Conservation (phyloP, 2,888 invertebrate species). For the Drosophila subsilvestris region DNA sequence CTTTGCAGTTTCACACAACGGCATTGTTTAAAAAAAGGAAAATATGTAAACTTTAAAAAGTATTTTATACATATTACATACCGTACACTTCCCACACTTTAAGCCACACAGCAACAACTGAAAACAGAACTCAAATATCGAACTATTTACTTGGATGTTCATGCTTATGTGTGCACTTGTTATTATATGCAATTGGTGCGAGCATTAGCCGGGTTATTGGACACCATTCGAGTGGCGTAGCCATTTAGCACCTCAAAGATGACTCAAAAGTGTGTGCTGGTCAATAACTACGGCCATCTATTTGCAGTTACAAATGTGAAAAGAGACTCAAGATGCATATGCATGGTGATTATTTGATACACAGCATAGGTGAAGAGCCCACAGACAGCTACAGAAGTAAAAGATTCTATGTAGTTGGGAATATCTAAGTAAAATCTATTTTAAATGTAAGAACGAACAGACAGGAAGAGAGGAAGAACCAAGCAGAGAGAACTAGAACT, state of each 20-base stretch:
- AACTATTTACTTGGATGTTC: conserved; percentile 24
- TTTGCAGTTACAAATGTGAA: too few relatives aligned
- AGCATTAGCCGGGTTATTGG: conserved; percentile 31
- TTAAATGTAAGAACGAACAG: neutral
- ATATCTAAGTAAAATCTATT: neutral
- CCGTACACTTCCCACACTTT: conserved; percentile 11
- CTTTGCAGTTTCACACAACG: neutral
- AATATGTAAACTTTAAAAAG: too few relatives aligned
- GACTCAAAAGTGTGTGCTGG: conserved; percentile 3
- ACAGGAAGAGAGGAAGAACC: neutral
- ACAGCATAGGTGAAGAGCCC: too few relatives aligned
- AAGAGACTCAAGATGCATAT: too few relatives aligned
- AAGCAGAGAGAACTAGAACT: neutral
- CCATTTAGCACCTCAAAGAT: conserved; percentile 42
- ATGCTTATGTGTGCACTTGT: conserved; percentile 37
- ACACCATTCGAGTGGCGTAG: neutral
- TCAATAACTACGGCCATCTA: too few relatives aligned
- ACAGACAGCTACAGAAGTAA: too few relatives aligned
- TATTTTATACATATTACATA: too few relatives aligned
- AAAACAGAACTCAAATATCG: neutral
- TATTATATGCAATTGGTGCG: conserved; percentile 30
- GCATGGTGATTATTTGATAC: too few relatives aligned
- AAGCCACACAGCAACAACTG: neutral
- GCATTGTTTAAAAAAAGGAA: neutral
- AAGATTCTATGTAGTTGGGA: too few relatives aligned